Evolutionary conservation across 2,888 invertebrate species (phyloP), one percentile per base, ranked within the genome.

Genomic region (Cryptophagus acutangulus): DNA sequence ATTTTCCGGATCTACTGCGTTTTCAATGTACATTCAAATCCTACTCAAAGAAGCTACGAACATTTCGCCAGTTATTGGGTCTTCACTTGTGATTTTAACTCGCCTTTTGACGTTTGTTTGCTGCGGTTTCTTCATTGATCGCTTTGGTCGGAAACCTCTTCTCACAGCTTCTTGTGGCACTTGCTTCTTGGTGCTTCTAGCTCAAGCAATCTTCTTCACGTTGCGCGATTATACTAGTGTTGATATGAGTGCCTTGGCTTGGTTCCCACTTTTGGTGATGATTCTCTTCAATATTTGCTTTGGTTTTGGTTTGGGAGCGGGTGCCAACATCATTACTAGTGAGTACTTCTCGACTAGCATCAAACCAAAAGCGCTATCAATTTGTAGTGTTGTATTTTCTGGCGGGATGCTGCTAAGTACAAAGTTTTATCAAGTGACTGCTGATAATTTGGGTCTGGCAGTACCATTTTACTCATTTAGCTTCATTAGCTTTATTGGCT

Each of bases 1-100:
- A 34, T 54, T 59, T 15, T 58, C 57, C 12, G 64, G 63, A 3
- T 48, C 57, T 24, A 46, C 55, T 2, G 63, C 61, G 2, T 54
- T 62, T 33, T 47, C 46, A 15, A 43, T 55, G 6, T 65, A 63
- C 44, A 51, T 58, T 8, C 63, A 62, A 48, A 49, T 58, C 8
- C 59, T 71, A 37, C 59, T 70, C 33, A 42, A 61, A 29, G 55
- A 65, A 33, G 61, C 67, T 2, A 50, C 52, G 1, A 35, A 43
- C 17, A 42, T 67, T 5, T 53, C 59, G 2, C 63, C 67, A 13
- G 57, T 63, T 16, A 26, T 55, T 3, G 49, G 43, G 1, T 41
- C 53, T 1, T n/a, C 74, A 25, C 69, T 70, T 1, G 48, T 58
- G 2, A 66, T 71, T 1, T 73, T 74, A 51, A 52, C 67, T 2